These are phyloP conservation scores for Ostrea denselamellosa DNA, from an alignment of 1,140 invertebrate genomes.

Conservation along the genomic window DNA sequence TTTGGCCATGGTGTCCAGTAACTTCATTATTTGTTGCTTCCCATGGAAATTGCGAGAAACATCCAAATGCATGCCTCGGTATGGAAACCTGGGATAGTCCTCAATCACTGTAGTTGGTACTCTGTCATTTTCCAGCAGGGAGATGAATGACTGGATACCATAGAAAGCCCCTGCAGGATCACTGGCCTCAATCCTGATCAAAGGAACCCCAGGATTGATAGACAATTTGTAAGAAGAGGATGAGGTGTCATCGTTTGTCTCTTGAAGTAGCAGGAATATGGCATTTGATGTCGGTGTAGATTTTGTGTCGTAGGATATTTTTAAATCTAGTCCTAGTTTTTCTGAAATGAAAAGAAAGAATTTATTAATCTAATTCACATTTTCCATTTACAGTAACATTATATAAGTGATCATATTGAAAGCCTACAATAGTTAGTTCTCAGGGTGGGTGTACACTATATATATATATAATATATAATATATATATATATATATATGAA, in stretches of 20 bases:
- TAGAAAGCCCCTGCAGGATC: conserved; percentile 63
- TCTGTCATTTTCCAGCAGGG: conserved; percentile 48
- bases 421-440: not conserved
- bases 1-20: conserved; percentile 72
- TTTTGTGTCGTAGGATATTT: not conserved
- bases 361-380: not conserved
- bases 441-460: too few species aligned
- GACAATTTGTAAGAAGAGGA: conserved; percentile 58
- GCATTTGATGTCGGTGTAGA: not conserved
- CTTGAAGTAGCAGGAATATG: not conserved
- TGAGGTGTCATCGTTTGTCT: not conserved
- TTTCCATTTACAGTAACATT: not conserved
- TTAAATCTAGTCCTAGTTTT: not conserved
- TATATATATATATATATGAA: not conserved
- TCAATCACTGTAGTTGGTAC: conserved; percentile 51
- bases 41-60: conserved; percentile 72
- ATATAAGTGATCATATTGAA: not conserved
- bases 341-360: not conserved
- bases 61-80: conserved; percentile 74
- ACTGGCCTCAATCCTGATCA: conserved; percentile 51
- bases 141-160: conserved; percentile 65
- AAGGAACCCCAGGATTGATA: conserved; percentile 23
- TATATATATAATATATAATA: not conserved
- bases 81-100: conserved; percentile 66
- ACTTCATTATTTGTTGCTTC: conserved; percentile 66